Percentiles rank a stretch among this genome's conserved stretches.
Evolutionary conservation across 2,797 vertebrate species (phyloP).

Genomic region (Chelonia mydas): DNA sequence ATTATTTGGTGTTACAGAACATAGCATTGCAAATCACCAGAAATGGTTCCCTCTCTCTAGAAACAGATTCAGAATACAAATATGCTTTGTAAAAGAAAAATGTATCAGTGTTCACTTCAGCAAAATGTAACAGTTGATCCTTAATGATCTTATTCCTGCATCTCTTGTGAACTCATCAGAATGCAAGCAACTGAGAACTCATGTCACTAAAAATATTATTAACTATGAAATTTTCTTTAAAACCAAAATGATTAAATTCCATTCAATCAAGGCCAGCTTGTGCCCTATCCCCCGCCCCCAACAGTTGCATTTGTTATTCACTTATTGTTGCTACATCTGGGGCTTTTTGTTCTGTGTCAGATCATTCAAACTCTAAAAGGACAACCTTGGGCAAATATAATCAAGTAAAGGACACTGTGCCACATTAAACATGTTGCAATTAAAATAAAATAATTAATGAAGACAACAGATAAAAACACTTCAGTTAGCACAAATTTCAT

Average conservation of each 20-base stretch:
- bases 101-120: background rate
- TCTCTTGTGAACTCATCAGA: conserved; percentile 25
- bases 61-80: background rate
- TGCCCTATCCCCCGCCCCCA: background rate
- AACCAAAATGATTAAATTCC: background rate
- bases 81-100: accelerated
- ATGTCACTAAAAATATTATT: background rate
- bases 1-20: conserved; percentile 1
- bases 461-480: conserved; percentile 30
- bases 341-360: conserved; percentile 13
- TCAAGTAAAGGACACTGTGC: conserved; percentile 13
- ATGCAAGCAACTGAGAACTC: background rate
- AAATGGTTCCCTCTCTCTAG: background rate
- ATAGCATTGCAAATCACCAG: background rate
- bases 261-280: background rate
- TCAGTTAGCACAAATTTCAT: conserved; percentile 45
- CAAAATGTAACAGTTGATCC: background rate
- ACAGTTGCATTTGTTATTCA: background rate
- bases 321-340: conserved; percentile 14
- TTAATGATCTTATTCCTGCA: background rate
- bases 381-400: conserved; percentile 43
- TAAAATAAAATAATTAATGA: conserved; percentile 45
- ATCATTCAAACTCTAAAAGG: conserved; percentile 35
- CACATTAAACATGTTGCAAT: conserved; percentile 38
- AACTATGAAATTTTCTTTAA: conserved; percentile 24